Base-by-base conservation (phyloP, 2,888 invertebrate genomes). In the Lepidochitona cinerea region DNA sequence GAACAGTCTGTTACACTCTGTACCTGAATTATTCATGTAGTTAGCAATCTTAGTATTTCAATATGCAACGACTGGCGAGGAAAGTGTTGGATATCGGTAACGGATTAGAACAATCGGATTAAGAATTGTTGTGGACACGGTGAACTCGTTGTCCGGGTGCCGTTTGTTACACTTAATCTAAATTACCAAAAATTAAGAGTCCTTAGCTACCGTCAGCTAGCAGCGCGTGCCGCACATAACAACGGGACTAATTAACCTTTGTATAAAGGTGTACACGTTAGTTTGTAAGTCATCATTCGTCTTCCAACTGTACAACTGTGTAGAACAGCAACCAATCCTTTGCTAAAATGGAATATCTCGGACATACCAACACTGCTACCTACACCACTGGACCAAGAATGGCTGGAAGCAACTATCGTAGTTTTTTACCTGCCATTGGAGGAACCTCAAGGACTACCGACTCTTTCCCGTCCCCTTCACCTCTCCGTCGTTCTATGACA, bases 351-450 rank as follows among this genome's bases (percentile, higher is more conserved):
- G 90, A 90, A 81, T 90, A 88, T 79, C 83, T 90, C 59, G 90
- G 90, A 53, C 89, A 90, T 73, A 90, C 90, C 5, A 89, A 90
- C 78, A 90, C 89, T 54, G 90, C 89, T 75, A 89, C 89, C 71
- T 90, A 90, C 81, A 86, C 90, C 88, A 90, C 90, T 5, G 90
- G 89, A 41, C 89, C 90, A 7, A 80, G 87, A 66, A 78, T 86
- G 36, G 87, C 84, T 3, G 81, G 84, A 37, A 74, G 78, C 65
- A 83, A 83, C 68, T 81, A 84, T 52, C 94, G 87, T 33, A 88
- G 89, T 68, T 94, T 92, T 53, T 93, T 93, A 81, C 94, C 94
- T 18, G 92, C 92, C 91, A 93, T 91, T 87, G 94, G 94, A 90
- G 95, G 95, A 84, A 94, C 94, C 95, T 89, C 86, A 80, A 88